These are phyloP conservation scores for Enteromius unitaeniatus DNA, from an alignment of 2,797 vertebrate species.

Conservation along the genomic window DNA sequence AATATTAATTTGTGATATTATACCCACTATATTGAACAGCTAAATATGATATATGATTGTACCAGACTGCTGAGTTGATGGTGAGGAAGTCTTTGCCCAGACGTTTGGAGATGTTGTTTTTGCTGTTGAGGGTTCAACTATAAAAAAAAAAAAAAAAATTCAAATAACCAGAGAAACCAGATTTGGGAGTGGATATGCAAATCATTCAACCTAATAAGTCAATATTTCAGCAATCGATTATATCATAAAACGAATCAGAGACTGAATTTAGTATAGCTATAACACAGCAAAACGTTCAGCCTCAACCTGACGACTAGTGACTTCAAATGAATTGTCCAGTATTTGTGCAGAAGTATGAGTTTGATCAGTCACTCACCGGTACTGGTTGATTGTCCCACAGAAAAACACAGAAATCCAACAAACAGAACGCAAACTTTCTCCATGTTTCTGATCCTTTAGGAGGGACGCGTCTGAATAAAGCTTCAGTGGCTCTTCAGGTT, in stretches of 20 bases:
- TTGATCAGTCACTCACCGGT: slow-evolving; percentile 57
- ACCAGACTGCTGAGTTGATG: slow-evolving; percentile 4
- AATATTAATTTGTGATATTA: not conserved
- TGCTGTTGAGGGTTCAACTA: not conserved
- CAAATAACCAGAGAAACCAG: not conserved
- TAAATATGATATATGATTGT: not conserved
- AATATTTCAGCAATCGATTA: not conserved
- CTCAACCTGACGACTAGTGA: not conserved
- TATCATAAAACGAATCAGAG: not conserved
- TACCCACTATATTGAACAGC: not conserved
- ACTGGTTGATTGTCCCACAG: slow-evolving; percentile 35
- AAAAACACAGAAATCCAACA: slow-evolving; percentile 57
- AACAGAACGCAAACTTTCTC: slow-evolving; percentile 64
- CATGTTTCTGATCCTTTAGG: not conserved
- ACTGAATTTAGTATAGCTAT: not conserved
- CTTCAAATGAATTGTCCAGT: not conserved
- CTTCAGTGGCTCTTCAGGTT: not conserved
- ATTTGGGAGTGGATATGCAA: not conserved
- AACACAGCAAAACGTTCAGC: not conserved
- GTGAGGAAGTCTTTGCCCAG: not conserved
- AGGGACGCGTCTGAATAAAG: not conserved
- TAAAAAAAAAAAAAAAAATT: not conserved
- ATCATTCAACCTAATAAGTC: too few relatives aligned
- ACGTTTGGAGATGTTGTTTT: not conserved
- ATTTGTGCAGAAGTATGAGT: not conserved